These are phyloP conservation scores for Aythya fuligula DNA, from an alignment of 2,797 vertebrate species.

Conservation along the genomic window DNA sequence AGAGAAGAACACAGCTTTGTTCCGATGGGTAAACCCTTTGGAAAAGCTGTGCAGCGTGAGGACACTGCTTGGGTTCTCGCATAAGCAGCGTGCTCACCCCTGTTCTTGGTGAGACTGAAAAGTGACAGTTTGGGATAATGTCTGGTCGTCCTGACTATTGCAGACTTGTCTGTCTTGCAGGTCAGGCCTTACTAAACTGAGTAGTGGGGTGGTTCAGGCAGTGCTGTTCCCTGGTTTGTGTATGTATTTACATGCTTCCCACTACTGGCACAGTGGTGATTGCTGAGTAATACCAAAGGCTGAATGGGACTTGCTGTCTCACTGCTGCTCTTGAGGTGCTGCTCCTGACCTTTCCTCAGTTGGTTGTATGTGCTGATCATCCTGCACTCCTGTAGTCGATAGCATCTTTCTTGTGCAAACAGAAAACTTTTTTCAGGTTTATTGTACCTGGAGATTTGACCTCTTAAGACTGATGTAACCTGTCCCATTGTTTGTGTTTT, in stretches of 20 bases:
- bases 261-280: fast-evolving
- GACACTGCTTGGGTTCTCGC: background rate
- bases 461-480: background rate
- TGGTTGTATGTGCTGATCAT: fast-evolving
- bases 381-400: background rate
- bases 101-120: background rate
- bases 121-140: fast-evolving
- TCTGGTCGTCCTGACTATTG: background rate
- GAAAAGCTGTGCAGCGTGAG: background rate
- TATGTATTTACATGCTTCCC: background rate
- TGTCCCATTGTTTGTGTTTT: background rate
- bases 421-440: background rate
- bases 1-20: fast-evolving
- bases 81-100: fast-evolving
- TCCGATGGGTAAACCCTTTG: background rate
- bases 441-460: background rate
- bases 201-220: background rate
- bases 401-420: background rate
- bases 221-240: background rate
- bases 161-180: fast-evolving
- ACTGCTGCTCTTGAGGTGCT: background rate
- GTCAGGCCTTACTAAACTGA: fast-evolving
- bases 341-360: background rate
- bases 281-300: fast-evolving
- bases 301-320: too few relatives aligned